phyloP scores from a whole-genome alignment of 2,888 invertebrate genomes.

The Drosophila dives region DNA sequence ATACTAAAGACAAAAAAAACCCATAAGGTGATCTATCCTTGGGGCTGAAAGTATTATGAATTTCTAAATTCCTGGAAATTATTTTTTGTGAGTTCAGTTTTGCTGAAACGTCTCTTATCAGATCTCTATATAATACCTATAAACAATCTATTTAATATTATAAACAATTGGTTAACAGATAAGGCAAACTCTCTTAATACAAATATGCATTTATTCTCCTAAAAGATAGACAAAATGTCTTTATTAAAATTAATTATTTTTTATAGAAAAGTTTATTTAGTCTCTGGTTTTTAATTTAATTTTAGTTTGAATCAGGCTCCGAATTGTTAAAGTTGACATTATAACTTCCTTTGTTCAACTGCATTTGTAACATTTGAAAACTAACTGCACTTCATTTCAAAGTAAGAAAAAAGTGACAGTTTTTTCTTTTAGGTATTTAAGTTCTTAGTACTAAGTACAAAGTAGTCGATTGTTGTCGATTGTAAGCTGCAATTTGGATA shows the following conservation, averaged over 20 bases:
- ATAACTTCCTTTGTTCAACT: background rate
- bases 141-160: too few species aligned
- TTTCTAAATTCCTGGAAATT: too few species aligned
- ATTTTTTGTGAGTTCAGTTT: too few species aligned
- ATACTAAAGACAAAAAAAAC: too few species aligned
- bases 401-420: background rate
- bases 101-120: background rate
- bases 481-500: slow-evolving; percentile 67
- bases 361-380: background rate
- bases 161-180: too few species aligned
- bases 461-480: slow-evolving; percentile 27
- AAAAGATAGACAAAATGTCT: background rate
- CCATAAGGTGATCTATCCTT: too few species aligned
- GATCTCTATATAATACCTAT: too few species aligned
- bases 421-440: background rate
- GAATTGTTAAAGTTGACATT: background rate
- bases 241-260: background rate
- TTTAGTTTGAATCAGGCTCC: background rate
- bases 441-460: slow-evolving; percentile 16
- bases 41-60: too few species aligned
- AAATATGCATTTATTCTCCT: too few species aligned
- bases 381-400: background rate
- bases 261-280: background rate
- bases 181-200: too few species aligned
- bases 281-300: background rate